These are phyloP conservation scores for Saguinus imperator DNA, from an alignment of 2,113 vertebrate species.

Conservation along the genomic window DNA sequence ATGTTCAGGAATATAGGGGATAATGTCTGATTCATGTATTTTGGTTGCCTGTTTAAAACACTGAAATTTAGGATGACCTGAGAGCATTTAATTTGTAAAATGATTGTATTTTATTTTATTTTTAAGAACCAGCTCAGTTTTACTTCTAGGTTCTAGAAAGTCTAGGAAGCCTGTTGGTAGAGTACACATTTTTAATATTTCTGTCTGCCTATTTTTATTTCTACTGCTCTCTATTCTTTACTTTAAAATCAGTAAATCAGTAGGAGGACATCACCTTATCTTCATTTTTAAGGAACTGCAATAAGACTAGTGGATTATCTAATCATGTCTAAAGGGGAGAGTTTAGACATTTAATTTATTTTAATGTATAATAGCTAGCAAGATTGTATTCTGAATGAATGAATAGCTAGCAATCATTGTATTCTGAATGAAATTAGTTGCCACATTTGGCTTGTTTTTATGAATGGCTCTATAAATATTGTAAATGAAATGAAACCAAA, in stretches of 20 bases:
- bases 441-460: background rate
- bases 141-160: background rate
- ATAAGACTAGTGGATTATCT: background rate
- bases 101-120: background rate
- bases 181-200: background rate
- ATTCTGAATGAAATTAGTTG: background rate
- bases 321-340: background rate
- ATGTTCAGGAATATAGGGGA: no score
- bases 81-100: background rate
- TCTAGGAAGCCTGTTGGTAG: background rate
- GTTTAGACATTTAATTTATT: background rate
- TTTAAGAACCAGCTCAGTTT: background rate
- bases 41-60: background rate
- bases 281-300: background rate
- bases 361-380: background rate
- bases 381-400: background rate
- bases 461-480: background rate
- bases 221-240: background rate
- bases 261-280: background rate
- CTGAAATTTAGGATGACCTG: background rate
- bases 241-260: background rate
- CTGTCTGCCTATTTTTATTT: background rate
- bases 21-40: background rate
- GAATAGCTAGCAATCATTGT: background rate
- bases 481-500: background rate